Evolutionary conservation across 2,888 invertebrate genomes (phyloP).

Genomic region (Papilio protenor): DNA sequence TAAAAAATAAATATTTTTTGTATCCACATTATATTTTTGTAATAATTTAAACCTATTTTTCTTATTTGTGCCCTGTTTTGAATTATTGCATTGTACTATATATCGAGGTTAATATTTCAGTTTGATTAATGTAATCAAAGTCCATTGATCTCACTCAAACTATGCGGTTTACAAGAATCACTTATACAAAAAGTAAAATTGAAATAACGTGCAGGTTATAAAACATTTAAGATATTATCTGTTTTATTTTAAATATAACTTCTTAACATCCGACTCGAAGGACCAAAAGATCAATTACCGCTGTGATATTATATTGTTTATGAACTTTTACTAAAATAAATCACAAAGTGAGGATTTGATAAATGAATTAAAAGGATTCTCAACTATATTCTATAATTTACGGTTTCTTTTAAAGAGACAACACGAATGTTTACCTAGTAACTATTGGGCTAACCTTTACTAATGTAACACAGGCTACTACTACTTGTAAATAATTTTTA

Average conservation of each 20-base stretch:
- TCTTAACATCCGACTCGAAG: not conserved
- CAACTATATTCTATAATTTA: not conserved
- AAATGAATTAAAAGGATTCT: not conserved
- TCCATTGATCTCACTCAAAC: not conserved
- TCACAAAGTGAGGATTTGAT: not conserved
- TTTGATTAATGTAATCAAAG: not conserved
- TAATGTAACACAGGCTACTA: not conserved
- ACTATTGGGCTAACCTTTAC: not conserved
- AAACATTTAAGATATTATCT: too few relatives aligned
- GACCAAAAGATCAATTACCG: not conserved
- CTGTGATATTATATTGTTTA: not conserved
- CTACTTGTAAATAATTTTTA: not conserved
- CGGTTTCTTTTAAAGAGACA: not conserved
- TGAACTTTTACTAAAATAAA: not conserved
- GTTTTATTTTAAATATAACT: not conserved
- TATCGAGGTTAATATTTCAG: not conserved
- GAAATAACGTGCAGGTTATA: too few relatives aligned
- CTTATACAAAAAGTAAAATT: too few relatives aligned
- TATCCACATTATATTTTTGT: not conserved
- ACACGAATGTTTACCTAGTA: not conserved
- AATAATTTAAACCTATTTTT: not conserved
- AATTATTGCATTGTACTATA: not conserved
- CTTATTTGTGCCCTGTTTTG: not conserved
- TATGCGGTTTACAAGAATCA: not conserved
- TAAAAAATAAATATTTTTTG: constrained; percentile 5